Evolutionary conservation across 30 jellyfish, hydroid and myxozoan genomes (phyloP).

Genomic region (Chironex yamaguchii): DNA sequence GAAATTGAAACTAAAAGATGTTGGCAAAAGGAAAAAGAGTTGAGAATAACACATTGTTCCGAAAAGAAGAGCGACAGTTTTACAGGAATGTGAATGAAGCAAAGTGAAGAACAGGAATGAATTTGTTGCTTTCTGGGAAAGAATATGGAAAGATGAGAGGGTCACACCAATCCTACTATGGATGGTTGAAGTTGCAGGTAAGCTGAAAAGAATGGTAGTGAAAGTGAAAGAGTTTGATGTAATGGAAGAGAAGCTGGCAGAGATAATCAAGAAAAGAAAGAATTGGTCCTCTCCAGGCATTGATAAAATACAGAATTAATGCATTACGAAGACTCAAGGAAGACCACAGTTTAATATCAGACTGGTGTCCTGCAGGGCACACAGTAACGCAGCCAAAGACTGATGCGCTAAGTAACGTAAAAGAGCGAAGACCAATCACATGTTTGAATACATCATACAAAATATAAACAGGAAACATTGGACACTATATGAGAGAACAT

Average conservation of each 20-base stretch:
- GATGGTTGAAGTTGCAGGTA: constrained; percentile 27
- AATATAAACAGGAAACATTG: constrained; percentile 2
- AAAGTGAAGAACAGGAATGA: constrained; percentile 6
- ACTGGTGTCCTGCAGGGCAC: constrained; percentile 6
- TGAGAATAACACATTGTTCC: background rate
- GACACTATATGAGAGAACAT: constrained; percentile 1
- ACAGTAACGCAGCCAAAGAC: constrained; percentile 8
- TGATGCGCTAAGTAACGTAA: constrained; percentile 9
- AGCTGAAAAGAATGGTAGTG: constrained; percentile 29
- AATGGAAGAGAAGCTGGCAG: constrained; percentile 20
- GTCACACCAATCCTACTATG: constrained; percentile 26
- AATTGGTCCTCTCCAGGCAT: constrained; percentile 25
- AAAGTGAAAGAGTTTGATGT: constrained; percentile 20
- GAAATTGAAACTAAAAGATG: no score
- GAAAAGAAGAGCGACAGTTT: constrained; percentile 7
- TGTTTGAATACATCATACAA: no score
- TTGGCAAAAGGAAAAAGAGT: constrained; percentile 8
- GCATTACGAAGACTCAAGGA: background rate
- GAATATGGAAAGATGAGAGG: constrained; percentile 11
- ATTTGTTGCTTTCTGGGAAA: background rate
- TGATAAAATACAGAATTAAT: constrained; percentile 13
- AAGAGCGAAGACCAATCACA: constrained; percentile 9
- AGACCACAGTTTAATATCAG: constrained; percentile 5
- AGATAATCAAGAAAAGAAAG: constrained; percentile 25
- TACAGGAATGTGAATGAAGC: constrained; percentile 11